These are phyloP conservation scores for Drosophila subsilvestris DNA, from an alignment of 2,888 invertebrate species.

Conservation along the genomic window DNA sequence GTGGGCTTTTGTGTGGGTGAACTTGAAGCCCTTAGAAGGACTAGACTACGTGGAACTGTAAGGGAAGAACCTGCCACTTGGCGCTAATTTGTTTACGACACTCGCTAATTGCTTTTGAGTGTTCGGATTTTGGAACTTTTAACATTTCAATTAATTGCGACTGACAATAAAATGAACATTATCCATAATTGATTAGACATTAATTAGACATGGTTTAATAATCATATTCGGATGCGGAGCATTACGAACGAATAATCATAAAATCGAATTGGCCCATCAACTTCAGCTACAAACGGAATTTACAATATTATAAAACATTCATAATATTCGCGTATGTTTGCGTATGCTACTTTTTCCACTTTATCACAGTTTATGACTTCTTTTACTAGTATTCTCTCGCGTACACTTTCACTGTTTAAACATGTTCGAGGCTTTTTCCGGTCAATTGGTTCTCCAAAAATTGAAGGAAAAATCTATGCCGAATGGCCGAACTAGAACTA, in stretches of 20 bases:
- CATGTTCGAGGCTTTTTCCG: too few species aligned
- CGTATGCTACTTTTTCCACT: too few species aligned
- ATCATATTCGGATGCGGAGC: constrained; percentile 12
- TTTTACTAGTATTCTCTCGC: too few species aligned
- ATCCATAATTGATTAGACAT: constrained; percentile 45
- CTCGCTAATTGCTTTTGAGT: constrained; percentile 58
- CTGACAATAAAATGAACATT: constrained; percentile 29
- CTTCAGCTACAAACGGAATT: too few species aligned
- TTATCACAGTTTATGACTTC: too few species aligned
- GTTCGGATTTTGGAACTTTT: constrained; percentile 36
- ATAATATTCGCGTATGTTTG: too few species aligned
- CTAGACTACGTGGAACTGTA: background rate
- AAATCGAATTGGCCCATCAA: constrained; percentile 5
- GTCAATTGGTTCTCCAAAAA: too few species aligned
- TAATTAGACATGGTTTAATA: constrained; percentile 8
- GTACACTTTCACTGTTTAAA: too few species aligned
- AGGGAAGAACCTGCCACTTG: constrained; percentile 36
- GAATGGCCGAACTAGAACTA: background rate
- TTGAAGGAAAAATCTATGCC: too few species aligned
- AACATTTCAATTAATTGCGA: constrained; percentile 39
- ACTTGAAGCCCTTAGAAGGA: constrained; percentile 50
- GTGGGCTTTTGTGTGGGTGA: constrained; percentile 15
- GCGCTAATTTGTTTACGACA: constrained; percentile 70
- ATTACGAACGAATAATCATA: constrained; percentile 1
- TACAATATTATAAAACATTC: too few species aligned